Conservation (phyloP, 2,113 vertebrate genomes). For the Rattus rattus region DNA sequence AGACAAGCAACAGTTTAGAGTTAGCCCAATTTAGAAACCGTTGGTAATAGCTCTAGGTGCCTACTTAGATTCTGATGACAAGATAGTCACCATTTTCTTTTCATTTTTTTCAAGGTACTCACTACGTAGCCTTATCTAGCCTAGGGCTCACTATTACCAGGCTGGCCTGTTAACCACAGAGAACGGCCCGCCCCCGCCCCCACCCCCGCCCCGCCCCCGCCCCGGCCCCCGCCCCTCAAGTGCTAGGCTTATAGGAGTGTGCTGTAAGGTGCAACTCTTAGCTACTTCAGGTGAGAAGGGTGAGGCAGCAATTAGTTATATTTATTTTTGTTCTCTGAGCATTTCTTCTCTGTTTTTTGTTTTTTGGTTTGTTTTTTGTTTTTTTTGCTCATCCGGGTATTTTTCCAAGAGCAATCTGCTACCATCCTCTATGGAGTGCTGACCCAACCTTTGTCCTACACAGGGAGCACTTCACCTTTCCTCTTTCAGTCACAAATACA, state of each 20-base stretch:
- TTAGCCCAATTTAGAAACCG: constrained; percentile 20
- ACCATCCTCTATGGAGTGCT: background rate
- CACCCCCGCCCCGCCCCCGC: too few relatives aligned
- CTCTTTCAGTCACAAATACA: background rate
- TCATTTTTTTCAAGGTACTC: background rate
- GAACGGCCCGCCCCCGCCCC: background rate
- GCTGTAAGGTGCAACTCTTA: background rate
- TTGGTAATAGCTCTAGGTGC: background rate
- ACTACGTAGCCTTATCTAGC: background rate
- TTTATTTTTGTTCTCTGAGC: background rate
- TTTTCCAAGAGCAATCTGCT: background rate
- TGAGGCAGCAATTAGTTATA: background rate
- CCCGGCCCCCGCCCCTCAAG: background rate
- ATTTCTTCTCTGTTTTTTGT: background rate
- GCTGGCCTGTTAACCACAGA: background rate
- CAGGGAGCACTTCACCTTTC: background rate
- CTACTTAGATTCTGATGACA: background rate
- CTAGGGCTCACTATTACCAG: background rate
- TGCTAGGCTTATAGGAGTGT: background rate
- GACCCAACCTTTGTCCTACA: background rate
- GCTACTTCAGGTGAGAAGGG: background rate
- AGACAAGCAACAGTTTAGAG: constrained; percentile 11
- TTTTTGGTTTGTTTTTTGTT: too few relatives aligned
- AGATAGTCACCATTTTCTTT: background rate
- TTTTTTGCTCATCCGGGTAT: background rate